Evolutionary conservation across 2,797 vertebrate genomes (phyloP).

Genomic region (Falco rusticolus): DNA sequence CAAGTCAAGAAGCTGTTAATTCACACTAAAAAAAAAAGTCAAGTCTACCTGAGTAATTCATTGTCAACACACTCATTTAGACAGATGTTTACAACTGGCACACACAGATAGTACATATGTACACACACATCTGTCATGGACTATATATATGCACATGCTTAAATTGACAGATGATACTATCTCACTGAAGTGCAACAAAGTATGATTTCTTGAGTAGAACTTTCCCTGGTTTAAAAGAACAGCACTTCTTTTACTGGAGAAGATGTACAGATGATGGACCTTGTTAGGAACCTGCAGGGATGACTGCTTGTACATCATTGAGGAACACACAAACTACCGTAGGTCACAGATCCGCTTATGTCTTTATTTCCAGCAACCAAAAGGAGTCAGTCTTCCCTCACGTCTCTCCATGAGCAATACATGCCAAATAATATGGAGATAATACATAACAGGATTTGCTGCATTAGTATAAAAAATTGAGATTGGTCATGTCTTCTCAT

Average conservation of each 20-base stretch:
- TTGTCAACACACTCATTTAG: slow-evolving; percentile 32
- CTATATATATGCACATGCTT: background rate
- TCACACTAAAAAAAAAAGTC: slow-evolving; percentile 26
- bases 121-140: background rate
- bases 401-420: background rate
- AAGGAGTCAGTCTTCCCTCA: slow-evolving; percentile 33
- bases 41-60: slow-evolving; percentile 32
- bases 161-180: background rate
- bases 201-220: background rate
- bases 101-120: background rate
- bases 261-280: background rate
- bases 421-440: background rate
- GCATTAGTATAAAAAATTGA: background rate
- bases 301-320: background rate
- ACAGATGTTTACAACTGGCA: slow-evolving; percentile 36
- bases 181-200: background rate
- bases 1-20: slow-evolving; percentile 70
- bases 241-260: background rate
- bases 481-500: background rate
- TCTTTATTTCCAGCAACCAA: slow-evolving; percentile 3
- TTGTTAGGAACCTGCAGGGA: background rate
- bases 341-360: background rate
- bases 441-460: slow-evolving; percentile 1
- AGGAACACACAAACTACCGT: background rate
- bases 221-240: background rate